Conservation (phyloP, 2,888 invertebrate genomes). For the Limnephilus lunatus region DNA sequence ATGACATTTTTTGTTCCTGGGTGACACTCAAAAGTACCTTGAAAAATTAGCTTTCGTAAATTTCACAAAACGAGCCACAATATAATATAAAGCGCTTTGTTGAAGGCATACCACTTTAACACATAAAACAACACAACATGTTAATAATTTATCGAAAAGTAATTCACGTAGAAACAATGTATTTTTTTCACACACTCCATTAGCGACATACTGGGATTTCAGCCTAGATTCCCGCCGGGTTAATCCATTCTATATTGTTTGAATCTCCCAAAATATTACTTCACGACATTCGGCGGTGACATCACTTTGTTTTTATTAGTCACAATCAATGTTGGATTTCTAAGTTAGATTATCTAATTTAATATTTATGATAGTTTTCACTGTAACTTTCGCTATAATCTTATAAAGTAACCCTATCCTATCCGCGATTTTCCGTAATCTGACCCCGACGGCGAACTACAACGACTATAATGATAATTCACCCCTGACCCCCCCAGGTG, state of each 20-base stretch:
- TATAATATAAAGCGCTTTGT: not conserved
- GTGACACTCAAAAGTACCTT: not conserved
- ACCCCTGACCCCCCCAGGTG: not conserved
- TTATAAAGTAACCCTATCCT: not conserved
- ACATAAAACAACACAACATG: not conserved
- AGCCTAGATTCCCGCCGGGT: not conserved
- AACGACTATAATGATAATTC: conserved; percentile 2
- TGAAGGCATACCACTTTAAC: not conserved
- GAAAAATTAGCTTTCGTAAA: not conserved
- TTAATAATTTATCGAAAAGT: not conserved
- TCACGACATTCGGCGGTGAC: not conserved
- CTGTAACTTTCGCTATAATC: not conserved
- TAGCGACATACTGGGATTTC: not conserved
- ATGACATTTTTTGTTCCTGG: not conserved
- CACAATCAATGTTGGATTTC: not conserved
- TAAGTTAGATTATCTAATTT: not conserved
- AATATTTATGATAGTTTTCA: not conserved
- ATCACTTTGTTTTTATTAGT: not conserved
- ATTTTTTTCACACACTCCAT: not conserved
- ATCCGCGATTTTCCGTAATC: not conserved
- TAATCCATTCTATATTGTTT: not conserved
- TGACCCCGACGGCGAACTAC: conserved; percentile 2
- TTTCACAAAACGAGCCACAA: not conserved
- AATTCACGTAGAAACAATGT: not conserved
- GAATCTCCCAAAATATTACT: not conserved